A percentile compares a stretch with the other conserved stretches of the same genome.
Conservation (phyloP, 1,140 invertebrate genomes). For the Thrips palmi region DNA sequence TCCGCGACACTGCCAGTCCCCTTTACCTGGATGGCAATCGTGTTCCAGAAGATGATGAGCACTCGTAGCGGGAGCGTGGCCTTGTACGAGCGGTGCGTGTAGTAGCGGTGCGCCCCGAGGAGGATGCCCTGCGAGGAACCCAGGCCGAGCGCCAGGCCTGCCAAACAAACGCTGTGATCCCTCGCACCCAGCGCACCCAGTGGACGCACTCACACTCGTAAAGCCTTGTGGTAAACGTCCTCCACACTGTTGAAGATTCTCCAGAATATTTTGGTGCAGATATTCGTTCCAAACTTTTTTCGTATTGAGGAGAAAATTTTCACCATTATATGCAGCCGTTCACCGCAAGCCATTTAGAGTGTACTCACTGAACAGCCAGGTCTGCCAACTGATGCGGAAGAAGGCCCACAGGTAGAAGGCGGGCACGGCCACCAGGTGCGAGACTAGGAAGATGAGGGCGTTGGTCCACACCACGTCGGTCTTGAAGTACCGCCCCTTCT, state of each 20-base stretch:
- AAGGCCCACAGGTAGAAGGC: conserved; percentile 11
- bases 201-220: neutral
- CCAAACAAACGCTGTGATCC: conserved; percentile 16
- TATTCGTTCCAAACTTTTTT: conserved; percentile 1
- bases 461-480: conserved; percentile 13
- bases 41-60: conserved; percentile 26
- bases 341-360: neutral
- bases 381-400: conserved; percentile 9
- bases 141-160: conserved; percentile 17
- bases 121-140: conserved; percentile 28
- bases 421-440: conserved; percentile 13
- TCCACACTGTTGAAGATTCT: neutral
- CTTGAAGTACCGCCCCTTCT: conserved; percentile 4
- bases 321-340: neutral
- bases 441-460: conserved; percentile 9
- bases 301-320: neutral
- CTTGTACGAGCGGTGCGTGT: conserved; percentile 32
- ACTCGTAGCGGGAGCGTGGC: conserved; percentile 24
- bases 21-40: conserved; percentile 31
- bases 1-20: neutral
- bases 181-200: conserved; percentile 1
- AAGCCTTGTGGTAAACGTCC: neutral
- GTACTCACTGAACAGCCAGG: conserved; percentile 15
- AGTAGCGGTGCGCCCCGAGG: conserved; percentile 32
- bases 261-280: neutral